Percentiles rank a stretch among this genome's conserved stretches.
These are phyloP conservation scores for Philereme transversata DNA, from an alignment of 2,888 invertebrate species.

Conservation along the genomic window DNA sequence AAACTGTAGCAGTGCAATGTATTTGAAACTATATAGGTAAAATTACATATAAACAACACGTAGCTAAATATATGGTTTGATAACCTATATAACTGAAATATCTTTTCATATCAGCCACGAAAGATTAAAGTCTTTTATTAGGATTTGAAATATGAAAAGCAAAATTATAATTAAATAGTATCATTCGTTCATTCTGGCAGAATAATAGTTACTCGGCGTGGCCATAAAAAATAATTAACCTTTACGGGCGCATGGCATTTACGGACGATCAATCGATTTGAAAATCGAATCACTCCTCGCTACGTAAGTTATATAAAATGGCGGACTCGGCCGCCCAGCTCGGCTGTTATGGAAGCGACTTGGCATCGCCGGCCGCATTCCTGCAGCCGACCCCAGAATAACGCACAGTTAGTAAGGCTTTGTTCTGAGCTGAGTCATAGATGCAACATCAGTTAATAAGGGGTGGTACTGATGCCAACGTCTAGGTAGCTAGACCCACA, in stretches of 20 bases:
- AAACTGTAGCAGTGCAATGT: conserved; percentile 31
- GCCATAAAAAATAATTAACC: conserved; percentile 21
- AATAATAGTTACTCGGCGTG: neutral
- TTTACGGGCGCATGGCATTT: conserved; percentile 24
- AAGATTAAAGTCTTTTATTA: too few species aligned
- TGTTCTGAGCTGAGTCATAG: conserved; percentile 17
- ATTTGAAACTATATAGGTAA: neutral
- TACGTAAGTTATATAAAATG: conserved; percentile 32
- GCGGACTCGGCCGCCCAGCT: conserved; percentile 64
- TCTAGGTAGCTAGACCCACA: too few species aligned
- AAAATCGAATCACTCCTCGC: conserved; percentile 35
- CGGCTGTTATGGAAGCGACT: conserved; percentile 67
- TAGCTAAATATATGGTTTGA: too few species aligned
- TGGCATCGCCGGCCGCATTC: conserved; percentile 79
- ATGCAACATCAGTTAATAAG: conserved; percentile 8
- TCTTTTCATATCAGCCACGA: too few species aligned
- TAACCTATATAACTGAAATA: too few species aligned
- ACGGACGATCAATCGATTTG: conserved; percentile 29
- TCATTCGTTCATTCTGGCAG: too few species aligned
- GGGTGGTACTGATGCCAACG: neutral
- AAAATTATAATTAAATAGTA: too few species aligned
- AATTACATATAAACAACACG: too few species aligned
- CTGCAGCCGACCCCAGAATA: conserved; percentile 45
- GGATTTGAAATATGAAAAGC: too few species aligned
- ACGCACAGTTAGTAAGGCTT: conserved; percentile 25